Evolutionary conservation across 2,888 invertebrate genomes (phyloP), one percentile per base, ranked within the genome.

Genomic region (Eubasilissa splendida): DNA sequence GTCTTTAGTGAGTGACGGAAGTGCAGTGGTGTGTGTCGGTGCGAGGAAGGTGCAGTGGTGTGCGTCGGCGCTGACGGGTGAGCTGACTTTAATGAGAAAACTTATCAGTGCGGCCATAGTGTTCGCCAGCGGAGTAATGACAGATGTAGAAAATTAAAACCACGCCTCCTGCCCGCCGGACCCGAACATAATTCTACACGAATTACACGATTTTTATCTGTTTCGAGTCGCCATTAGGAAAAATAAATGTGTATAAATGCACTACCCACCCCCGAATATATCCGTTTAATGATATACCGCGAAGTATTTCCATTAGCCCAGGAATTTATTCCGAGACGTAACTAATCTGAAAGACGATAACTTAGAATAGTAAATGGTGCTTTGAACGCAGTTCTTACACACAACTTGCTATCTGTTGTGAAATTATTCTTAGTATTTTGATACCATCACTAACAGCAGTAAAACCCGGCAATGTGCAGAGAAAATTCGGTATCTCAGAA

Each of bases 141-240:
- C 82, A 82, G 78, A 78, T 68, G 70, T 75, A 56, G 78, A 80
- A 76, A 70, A 82, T 82, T 82, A 80, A 82, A 80, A 78, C 82
- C 80, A 70, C 82, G 71, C 82, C 82, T 76, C 74, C 77, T 31
- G 22, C 22, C 52, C 52, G 52, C 54, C 60, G 60, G 22, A 59
- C 60, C 22, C 60, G n/a, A 60, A 60, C n/a, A 12, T 12, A 60
- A 60, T 22, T n/a, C 60, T 8, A 22, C 42, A 14, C 9, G 8
- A 52, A 52, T 14, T n/a, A 68, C n/a, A n/a, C 52, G 68, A 50
- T n/a, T 42, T 56, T 42, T 42, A 66, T 42, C 42, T 12, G 70
- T 52, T n/a, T 8, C 22, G 59, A 59, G 50, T 52, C 33, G 60
- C 52, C 59, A 53, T 68, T 50, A 52, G 33, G n/a, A 14, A 8